Base-by-base conservation (phyloP, 2,113 vertebrate species). In the Nothoprocta pentlandii region DNA sequence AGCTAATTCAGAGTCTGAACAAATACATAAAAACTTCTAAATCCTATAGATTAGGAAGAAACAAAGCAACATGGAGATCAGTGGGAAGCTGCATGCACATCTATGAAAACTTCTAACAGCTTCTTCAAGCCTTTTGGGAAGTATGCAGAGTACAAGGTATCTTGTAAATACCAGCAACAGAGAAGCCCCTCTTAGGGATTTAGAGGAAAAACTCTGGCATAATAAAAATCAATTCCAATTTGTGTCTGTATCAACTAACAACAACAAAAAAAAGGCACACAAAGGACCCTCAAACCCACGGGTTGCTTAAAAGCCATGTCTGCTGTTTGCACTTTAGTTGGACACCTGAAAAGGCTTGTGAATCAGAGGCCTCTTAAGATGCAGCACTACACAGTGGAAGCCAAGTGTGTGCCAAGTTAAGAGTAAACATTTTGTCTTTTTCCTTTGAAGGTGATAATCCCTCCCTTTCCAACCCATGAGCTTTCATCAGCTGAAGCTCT, bases 71-170 rank as follows among this genome's bases (percentile, higher is more conserved):
- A 10, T n/a, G 69, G 34, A 9, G 9, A 66, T 9, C 61, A 49
- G 49, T 49, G 20, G 9, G 49, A 49, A 49, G 49, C 49, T 49
- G 49, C 47, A 49, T 10, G 21, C 49, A 23, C 21, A 49, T 23
- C 49, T 23, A 23, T 49, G 12, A 74, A 89, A 81, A 21, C 10
- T 68, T 68, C 47, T 10, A 58, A 30, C 2, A 91, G 30, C 6
- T 81, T 30, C 30, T 73, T 66, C 41, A 85, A 81, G 94, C 5
- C n/a, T 81, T 88, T 78, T 66, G 30, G 53, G 28, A 26, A 68
- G 26, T 73, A 36, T 21, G 28, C 34, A 80, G 16, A 36, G 8
- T 22, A 46, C 41, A 77, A 32, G 0, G 0, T 14, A 39, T 56
- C 34, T 32, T 77, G 25, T 7, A 20, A 21, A 81, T 19, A 85